These are phyloP conservation scores for Hypsibius dujardini DNA, from an alignment of 1,140 invertebrate genomes.

Conservation along the genomic window DNA sequence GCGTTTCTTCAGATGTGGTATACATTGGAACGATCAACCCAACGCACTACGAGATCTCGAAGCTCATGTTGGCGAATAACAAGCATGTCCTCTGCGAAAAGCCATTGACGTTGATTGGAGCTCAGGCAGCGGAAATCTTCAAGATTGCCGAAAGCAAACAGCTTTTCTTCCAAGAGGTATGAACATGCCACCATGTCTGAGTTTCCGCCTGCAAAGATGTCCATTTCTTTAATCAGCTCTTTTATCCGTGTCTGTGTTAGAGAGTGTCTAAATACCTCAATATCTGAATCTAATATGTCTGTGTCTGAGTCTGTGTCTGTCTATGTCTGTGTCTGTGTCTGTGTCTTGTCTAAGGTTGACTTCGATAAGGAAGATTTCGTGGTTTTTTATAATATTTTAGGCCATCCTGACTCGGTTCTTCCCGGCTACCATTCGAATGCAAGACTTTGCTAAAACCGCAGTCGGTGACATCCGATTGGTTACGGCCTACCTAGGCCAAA, in stretches of 20 bases:
- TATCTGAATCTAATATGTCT: not conserved
- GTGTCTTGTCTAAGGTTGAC: no score
- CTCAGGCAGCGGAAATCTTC: constrained; percentile 32
- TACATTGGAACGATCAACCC: constrained; percentile 55
- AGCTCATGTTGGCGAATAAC: constrained; percentile 50
- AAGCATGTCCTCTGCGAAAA: constrained; percentile 71
- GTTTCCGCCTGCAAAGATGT: no score
- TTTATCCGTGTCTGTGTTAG: no score
- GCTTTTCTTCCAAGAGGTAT: constrained; percentile 56
- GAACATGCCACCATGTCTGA: not conserved
- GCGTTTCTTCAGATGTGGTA: constrained; percentile 59
- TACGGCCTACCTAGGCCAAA: not conserved
- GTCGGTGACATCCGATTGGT: not conserved
- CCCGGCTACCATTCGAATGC: not conserved
- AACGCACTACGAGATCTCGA: constrained; percentile 46
- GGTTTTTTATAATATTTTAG: not conserved
- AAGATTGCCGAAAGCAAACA: constrained; percentile 35
- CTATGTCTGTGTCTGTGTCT: no score
- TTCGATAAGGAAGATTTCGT: no score
- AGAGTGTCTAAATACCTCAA: no score
- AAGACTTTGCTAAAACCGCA: not conserved
- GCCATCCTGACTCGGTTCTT: not conserved
- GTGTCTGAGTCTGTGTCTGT: not conserved
- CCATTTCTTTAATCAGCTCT: no score
- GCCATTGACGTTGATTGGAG: constrained; percentile 53